A percentile compares a stretch with the other conserved stretches of the same genome.
phyloP scores from a whole-genome alignment of 2,797 vertebrate species.

The Pangasius macronema region DNA sequence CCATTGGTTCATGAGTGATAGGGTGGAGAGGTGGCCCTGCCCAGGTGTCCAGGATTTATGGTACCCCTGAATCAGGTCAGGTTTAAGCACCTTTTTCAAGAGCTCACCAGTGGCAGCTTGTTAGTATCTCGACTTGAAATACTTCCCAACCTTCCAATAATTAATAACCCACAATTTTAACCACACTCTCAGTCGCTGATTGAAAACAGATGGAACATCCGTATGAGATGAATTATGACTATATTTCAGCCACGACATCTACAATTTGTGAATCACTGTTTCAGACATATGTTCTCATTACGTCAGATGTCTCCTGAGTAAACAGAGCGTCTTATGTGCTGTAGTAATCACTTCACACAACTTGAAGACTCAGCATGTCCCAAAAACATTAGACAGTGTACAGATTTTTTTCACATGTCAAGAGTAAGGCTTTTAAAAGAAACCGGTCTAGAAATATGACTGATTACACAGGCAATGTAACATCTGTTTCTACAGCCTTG shows the following conservation, averaged over 20 bases:
- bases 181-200: neutral
- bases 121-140: neutral
- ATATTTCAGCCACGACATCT: neutral
- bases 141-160: neutral
- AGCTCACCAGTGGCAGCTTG: neutral
- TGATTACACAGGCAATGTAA: neutral
- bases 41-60: neutral
- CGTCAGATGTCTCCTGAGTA: constrained; percentile 37
- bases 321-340: constrained; percentile 30
- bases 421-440: neutral
- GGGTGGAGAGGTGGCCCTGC: neutral
- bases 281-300: constrained; percentile 29
- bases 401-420: neutral
- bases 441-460: constrained; percentile 3
- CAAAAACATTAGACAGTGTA: constrained; percentile 2
- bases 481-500: constrained; percentile 32
- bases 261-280: constrained; percentile 1
- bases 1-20: neutral
- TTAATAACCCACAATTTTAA: neutral
- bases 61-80: neutral
- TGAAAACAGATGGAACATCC: neutral
- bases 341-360: constrained; percentile 14
- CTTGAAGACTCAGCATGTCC: neutral
- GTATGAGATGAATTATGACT: neutral
- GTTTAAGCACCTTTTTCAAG: neutral